Evolutionary conservation across 2,113 vertebrate genomes (phyloP).

Genomic region (Toxotes jaculatrix): DNA sequence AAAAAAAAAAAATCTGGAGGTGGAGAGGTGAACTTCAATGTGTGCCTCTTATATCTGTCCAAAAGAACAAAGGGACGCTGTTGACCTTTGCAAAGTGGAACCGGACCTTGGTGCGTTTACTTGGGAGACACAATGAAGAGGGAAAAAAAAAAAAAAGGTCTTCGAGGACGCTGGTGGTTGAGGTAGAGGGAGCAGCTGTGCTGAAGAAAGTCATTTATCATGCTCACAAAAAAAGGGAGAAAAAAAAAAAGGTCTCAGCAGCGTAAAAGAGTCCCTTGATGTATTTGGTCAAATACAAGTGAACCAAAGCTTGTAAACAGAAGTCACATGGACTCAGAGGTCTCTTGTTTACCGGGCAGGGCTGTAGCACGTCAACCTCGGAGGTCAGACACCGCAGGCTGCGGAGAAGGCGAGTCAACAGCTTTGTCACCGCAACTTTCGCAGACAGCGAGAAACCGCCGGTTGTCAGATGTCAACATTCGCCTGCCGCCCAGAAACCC

Average conservation of each 20-base stretch:
- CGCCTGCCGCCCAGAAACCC: background rate
- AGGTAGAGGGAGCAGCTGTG: conserved; percentile 4
- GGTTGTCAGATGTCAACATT: conserved; percentile 36
- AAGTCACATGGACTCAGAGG: conserved; percentile 16
- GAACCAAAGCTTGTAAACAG: conserved; percentile 41
- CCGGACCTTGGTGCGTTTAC: conserved; percentile 34
- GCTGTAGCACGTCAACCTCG: conserved; percentile 8
- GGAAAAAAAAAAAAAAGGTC: background rate
- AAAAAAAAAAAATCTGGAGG: conserved; percentile 6
- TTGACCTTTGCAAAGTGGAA: conserved; percentile 64
- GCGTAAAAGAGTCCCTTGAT: conserved; percentile 10
- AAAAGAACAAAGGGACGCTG: conserved; percentile 34
- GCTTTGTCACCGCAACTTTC: too few species aligned
- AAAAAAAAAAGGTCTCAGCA: background rate
- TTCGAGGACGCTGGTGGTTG: conserved; percentile 23
- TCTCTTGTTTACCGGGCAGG: conserved; percentile 49
- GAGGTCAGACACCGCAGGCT: conserved; percentile 41
- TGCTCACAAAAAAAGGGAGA: background rate
- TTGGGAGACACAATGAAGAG: background rate
- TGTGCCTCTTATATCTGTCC: conserved; percentile 24
- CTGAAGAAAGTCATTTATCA: conserved; percentile 53
- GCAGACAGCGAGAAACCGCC: background rate
- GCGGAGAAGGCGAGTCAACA: conserved; percentile 12
- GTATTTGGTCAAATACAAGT: conserved; percentile 22
- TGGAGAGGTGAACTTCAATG: conserved; percentile 23